Percentiles rank a stretch among this genome's conserved stretches.
Evolutionary conservation across 2,113 vertebrate species (phyloP).

Genomic region (Vulpes ferrilata): DNA sequence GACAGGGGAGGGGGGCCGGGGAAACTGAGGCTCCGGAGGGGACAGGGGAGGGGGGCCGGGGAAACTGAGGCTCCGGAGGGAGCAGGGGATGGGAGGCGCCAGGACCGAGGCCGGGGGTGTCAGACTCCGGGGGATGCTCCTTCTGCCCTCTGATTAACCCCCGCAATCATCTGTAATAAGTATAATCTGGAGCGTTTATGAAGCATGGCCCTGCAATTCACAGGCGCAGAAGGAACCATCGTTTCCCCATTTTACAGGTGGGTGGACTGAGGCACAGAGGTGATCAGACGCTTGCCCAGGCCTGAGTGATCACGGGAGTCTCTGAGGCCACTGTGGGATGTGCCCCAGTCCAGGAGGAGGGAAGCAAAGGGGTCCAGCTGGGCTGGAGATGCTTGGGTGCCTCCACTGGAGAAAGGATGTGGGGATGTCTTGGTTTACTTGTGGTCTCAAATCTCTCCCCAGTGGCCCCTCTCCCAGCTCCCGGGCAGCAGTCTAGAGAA

Average conservation of each 20-base stretch:
- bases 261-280: not conserved
- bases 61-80: not conserved
- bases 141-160: not conserved
- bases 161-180: not conserved
- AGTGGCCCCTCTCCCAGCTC: not conserved
- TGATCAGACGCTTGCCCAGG: not conserved
- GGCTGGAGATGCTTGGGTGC: rapidly evolving
- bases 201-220: not conserved
- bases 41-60: not conserved
- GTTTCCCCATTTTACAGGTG: not conserved
- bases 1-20: not conserved
- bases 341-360: not conserved
- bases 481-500: not conserved
- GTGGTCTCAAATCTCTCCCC: not conserved
- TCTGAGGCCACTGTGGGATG: not conserved
- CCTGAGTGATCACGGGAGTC: not conserved
- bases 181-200: not conserved
- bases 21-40: not conserved
- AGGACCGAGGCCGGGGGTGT: not conserved
- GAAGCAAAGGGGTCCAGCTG: not conserved
- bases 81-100: rapidly evolving
- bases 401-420: not conserved
- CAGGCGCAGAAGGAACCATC: rapidly evolving
- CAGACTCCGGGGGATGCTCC: not conserved
- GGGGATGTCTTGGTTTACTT: not conserved